A percentile compares a stretch with the other conserved stretches of the same genome.
Evolutionary conservation across 2,113 vertebrate genomes (phyloP).

Genomic region (Thunnus thynnus): DNA sequence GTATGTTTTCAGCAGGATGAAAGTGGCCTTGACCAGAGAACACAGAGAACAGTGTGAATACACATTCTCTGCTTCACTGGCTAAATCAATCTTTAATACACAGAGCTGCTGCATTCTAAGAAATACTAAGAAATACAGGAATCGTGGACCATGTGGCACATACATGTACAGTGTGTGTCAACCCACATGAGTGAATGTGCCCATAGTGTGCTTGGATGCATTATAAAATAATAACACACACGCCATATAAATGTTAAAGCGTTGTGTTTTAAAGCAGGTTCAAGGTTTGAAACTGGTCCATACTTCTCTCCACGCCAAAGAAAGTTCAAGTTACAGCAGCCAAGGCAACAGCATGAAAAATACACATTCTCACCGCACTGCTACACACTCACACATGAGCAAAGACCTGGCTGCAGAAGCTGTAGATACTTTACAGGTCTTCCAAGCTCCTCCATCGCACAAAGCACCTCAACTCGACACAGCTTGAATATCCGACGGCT

Average conservation of each 20-base stretch:
- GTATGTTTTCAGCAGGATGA: conserved; percentile 55
- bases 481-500: conserved; percentile 24
- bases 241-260: conserved; percentile 49
- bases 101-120: conserved; percentile 32
- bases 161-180: not conserved
- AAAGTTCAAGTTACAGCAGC: conserved; percentile 19
- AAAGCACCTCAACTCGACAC: conserved; percentile 44
- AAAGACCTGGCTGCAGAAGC: conserved; percentile 36
- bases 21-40: conserved; percentile 64
- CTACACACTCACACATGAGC: conserved; percentile 19
- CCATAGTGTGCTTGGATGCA: not conserved
- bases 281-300: conserved; percentile 26
- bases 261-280: conserved; percentile 11
- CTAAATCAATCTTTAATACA: conserved; percentile 77
- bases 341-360: conserved; percentile 43
- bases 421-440: conserved; percentile 17
- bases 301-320: not conserved
- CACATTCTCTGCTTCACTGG: conserved; percentile 66
- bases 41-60: conserved; percentile 50
- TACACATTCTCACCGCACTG: conserved; percentile 4
- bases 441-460: conserved; percentile 20
- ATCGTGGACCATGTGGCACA: conserved; percentile 17
- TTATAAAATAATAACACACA: conserved; percentile 39
- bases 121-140: conserved; percentile 45
- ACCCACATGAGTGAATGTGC: conserved; percentile 1